These are phyloP conservation scores for Lepus oiostolus DNA, from an alignment of 2,797 vertebrate species.

Conservation along the genomic window DNA sequence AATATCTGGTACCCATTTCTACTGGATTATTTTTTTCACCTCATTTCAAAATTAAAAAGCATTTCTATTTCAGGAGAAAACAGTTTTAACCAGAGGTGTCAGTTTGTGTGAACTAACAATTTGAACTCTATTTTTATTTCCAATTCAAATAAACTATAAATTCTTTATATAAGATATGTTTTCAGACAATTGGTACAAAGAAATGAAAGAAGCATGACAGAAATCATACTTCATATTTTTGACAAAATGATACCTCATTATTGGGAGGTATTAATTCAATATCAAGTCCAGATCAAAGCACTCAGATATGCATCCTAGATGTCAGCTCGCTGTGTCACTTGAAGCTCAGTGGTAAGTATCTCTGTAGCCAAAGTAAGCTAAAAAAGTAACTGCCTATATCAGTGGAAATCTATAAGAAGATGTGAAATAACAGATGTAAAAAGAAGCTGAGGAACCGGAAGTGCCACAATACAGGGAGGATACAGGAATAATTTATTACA, in stretches of 20 bases:
- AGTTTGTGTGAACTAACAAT: not conserved
- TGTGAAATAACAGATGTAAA: not conserved
- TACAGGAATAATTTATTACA: not conserved
- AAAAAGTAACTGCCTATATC: not conserved
- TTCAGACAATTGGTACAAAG: not conserved
- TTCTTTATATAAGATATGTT: not conserved
- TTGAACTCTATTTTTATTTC: not conserved
- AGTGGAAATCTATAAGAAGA: not conserved
- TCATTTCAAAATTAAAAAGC: not conserved
- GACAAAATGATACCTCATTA: not conserved
- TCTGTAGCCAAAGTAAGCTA: not conserved
- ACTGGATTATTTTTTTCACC: not conserved
- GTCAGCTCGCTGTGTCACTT: not conserved
- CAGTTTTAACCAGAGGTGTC: not conserved
- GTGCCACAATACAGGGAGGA: not conserved
- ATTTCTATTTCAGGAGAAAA: not conserved
- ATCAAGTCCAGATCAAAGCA: not conserved
- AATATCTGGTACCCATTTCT: not conserved
- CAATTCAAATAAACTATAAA: not conserved
- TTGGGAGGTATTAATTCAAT: not conserved
- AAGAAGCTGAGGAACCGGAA: not conserved
- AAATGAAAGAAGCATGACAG: not conserved
- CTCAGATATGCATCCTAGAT: not conserved
- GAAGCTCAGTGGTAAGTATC: not conserved
- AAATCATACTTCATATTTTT: not conserved